phyloP scores from a whole-genome alignment of 2,113 vertebrate genomes.

The human region GRCh38 chr6:139728501-139729000 shows the following conservation, averaged over 20 bases:
- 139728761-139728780: conserved; percentile 40
- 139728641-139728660: conserved; percentile 51
- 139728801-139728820: conserved; percentile 30
- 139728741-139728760: conserved; percentile 66
- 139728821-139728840: conserved; percentile 47
- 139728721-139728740: conserved; percentile 50
- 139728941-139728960: neutral
- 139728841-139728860: neutral
- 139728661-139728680: conserved; percentile 63
- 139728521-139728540: conserved; percentile 14
- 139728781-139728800: conserved; percentile 37
- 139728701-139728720: conserved; percentile 55
- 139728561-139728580: conserved; percentile 43
- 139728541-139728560: neutral
- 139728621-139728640: conserved; percentile 73
- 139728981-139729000: conserved; percentile 20
- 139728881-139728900: neutral
- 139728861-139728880: conserved; percentile 30
- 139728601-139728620: conserved; percentile 46
- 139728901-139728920: neutral
- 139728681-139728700: conserved; percentile 63
- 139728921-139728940: neutral
- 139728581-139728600: conserved; percentile 54
- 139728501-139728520: conserved; percentile 4
- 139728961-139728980: neutral